Conservation (phyloP, 2,113 vertebrate species). For the Bolborhynchus lineola region DNA sequence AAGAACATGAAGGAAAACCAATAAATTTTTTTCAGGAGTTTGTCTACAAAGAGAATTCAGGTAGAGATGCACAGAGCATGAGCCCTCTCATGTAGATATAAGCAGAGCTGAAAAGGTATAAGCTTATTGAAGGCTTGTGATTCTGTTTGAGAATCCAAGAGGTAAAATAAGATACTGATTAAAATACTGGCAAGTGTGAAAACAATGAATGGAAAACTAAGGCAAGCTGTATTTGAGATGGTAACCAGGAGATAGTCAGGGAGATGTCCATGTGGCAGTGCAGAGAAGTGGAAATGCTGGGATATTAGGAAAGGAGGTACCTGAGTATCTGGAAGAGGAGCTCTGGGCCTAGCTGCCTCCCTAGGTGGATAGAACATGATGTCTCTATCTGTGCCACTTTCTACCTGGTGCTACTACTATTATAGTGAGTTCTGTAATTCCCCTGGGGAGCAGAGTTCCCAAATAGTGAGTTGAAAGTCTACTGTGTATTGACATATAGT, state of each 20-base stretch:
- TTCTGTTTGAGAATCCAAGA: not conserved
- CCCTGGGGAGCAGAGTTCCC: not conserved
- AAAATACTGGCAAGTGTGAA: not conserved
- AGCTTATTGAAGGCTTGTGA: not conserved
- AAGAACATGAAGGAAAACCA: not conserved
- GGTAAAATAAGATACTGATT: not conserved
- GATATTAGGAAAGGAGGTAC: not conserved
- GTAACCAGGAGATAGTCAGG: not conserved
- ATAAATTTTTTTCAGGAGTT: not conserved
- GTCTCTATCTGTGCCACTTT: not conserved
- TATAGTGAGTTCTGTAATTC: not conserved
- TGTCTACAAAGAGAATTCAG: not conserved
- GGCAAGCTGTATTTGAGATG: not conserved
- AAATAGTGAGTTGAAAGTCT: not conserved
- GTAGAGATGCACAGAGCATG: not conserved
- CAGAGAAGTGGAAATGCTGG: not conserved
- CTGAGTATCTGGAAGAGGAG: not conserved
- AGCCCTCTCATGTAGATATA: not conserved
- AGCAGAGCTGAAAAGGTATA: not conserved
- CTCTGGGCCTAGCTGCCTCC: not conserved
- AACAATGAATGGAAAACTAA: not conserved
- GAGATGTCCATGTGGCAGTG: not conserved
- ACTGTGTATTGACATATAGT: not conserved
- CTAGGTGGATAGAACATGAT: rapidly evolving
- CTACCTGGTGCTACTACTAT: not conserved